Conservation (phyloP, 1,140 invertebrate species). For the Battus philenor region DNA sequence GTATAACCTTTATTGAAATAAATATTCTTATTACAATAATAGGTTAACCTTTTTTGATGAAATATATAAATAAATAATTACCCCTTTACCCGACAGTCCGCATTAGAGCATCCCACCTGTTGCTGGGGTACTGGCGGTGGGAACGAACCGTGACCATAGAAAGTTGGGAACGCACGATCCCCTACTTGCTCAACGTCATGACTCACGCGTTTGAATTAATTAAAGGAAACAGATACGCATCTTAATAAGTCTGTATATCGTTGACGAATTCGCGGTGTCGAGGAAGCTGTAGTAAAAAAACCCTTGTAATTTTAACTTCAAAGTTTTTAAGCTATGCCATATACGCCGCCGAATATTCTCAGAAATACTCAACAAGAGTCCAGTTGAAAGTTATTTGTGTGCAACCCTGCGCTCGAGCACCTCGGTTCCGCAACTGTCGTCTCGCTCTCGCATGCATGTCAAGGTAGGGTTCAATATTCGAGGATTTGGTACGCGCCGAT, state of each 20-base stretch:
- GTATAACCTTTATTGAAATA: not conserved
- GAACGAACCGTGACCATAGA: slow-evolving; percentile 45
- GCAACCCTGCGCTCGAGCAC: slow-evolving; percentile 56
- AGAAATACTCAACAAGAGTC: slow-evolving; percentile 53
- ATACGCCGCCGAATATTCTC: slow-evolving; percentile 38
- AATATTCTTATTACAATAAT: not conserved
- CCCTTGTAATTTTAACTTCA: slow-evolving; percentile 34
- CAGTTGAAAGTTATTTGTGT: slow-evolving; percentile 65
- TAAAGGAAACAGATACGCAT: slow-evolving; percentile 41
- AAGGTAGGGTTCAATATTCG: slow-evolving; percentile 74
- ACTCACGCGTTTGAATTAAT: slow-evolving; percentile 48
- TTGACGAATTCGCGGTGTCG: not conserved
- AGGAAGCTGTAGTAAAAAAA: slow-evolving; percentile 27
- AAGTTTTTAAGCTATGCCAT: slow-evolving; percentile 26
- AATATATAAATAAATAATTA: too few relatives aligned
- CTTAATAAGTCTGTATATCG: slow-evolving; percentile 29
- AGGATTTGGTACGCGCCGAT: slow-evolving; percentile 58
- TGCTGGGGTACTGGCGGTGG: slow-evolving; percentile 16
- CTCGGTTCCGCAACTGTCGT: slow-evolving; percentile 48
- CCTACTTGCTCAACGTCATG: slow-evolving; percentile 35
- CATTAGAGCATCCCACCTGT: slow-evolving; percentile 12
- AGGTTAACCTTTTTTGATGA: too few relatives aligned
- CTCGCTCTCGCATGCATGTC: slow-evolving; percentile 66
- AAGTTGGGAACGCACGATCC: slow-evolving; percentile 42
- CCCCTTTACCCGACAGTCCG: slow-evolving; percentile 2